These are phyloP conservation scores for Otocyon megalotis DNA, from an alignment of 2,113 vertebrate genomes.

Conservation along the genomic window DNA sequence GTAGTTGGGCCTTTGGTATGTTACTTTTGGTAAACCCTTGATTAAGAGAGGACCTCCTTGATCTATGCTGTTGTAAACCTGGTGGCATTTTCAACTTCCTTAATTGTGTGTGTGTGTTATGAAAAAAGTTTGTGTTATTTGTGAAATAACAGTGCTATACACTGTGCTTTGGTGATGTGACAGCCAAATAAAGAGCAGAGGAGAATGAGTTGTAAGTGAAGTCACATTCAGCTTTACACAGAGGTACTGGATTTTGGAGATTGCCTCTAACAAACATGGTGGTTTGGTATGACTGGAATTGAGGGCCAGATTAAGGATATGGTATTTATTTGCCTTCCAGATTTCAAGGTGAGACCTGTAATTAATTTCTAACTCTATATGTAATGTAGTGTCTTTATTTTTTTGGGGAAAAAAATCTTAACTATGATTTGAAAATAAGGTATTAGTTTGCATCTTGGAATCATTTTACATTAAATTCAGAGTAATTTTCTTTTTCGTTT, in stretches of 20 bases:
- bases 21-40: conserved; percentile 30
- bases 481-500: background rate
- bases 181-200: background rate
- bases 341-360: background rate
- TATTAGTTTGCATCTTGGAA: background rate
- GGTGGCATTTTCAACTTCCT: background rate
- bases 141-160: conserved; percentile 8
- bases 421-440: conserved; percentile 32
- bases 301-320: background rate
- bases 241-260: conserved; percentile 22
- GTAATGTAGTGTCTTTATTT: background rate
- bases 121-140: conserved; percentile 36
- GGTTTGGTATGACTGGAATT: conserved; percentile 32
- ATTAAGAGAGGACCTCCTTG: background rate
- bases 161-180: background rate
- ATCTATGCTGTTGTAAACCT: background rate
- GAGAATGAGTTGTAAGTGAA: background rate
- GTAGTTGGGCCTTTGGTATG: background rate
- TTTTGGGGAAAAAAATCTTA: background rate
- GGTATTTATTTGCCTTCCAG: conserved; percentile 16
- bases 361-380: conserved; percentile 48
- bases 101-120: background rate
- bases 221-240: background rate
- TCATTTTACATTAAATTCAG: conserved; percentile 50
- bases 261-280: background rate